Percentiles rank a stretch among this genome's conserved stretches.
These are phyloP conservation scores for Branchinecta lynchi DNA, from an alignment of 1,140 invertebrate genomes.

Conservation along the genomic window DNA sequence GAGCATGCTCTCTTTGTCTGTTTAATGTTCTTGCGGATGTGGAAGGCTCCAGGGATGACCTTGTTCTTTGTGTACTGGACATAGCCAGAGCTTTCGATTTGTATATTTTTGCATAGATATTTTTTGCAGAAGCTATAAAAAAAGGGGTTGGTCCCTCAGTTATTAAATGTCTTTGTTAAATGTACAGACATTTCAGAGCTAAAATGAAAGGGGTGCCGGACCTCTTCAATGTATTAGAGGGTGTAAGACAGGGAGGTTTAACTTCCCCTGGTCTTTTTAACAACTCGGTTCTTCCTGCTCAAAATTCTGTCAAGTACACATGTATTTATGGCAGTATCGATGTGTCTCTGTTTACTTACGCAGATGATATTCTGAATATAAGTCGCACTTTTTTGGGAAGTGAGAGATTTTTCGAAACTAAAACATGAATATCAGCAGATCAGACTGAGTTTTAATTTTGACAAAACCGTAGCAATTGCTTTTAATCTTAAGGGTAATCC, in stretches of 20 bases:
- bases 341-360: no score
- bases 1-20: neutral
- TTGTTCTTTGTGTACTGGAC: neutral
- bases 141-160: neutral
- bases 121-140: constrained; percentile 3
- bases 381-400: constrained; percentile 9
- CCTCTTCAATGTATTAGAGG: neutral
- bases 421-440: constrained; percentile 2
- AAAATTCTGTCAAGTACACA: no score
- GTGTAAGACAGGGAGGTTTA: no score
- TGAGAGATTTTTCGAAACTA: constrained; percentile 7
- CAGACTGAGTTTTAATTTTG: neutral
- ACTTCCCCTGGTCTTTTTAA: no score
- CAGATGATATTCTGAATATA: constrained; percentile 2
- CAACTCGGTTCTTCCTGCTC: no score
- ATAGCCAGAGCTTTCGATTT: neutral
- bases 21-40: neutral
- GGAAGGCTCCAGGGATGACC: neutral
- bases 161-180: constrained; percentile 2
- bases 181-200: neutral
- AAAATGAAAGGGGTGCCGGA: neutral
- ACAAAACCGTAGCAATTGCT: constrained; percentile 5
- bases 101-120: neutral
- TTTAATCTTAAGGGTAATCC: no score
- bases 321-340: no score